These are phyloP conservation scores for Pelobates fuscus DNA, from an alignment of 2,113 vertebrate genomes.

Conservation along the genomic window DNA sequence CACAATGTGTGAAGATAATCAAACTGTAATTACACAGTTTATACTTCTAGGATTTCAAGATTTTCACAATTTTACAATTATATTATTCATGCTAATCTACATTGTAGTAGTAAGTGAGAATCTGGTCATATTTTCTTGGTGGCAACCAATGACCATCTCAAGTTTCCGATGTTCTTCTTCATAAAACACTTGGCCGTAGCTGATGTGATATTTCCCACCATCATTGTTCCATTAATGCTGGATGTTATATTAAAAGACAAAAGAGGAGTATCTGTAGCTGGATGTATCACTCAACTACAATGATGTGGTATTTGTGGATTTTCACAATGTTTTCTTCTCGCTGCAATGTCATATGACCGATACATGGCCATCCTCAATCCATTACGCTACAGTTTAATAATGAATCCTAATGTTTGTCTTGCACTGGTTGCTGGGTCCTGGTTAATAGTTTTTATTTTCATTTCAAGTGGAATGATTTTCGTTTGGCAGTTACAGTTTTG, in stretches of 20 bases:
- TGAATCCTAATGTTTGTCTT: constrained; percentile 25
- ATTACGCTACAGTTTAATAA: constrained; percentile 45
- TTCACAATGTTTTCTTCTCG: constrained; percentile 48
- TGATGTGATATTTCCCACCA: constrained; percentile 49
- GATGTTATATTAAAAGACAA: constrained; percentile 19
- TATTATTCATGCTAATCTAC: constrained; percentile 39
- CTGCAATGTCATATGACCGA: constrained; percentile 54
- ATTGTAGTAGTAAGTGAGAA: constrained; percentile 45
- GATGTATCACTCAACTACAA: constrained; percentile 51
- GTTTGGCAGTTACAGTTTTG: constrained; percentile 55
- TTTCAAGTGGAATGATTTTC: constrained; percentile 25
- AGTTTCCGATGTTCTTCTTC: constrained; percentile 52
- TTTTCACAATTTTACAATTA: constrained; percentile 31
- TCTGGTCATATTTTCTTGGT: constrained; percentile 46
- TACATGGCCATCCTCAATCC: constrained; percentile 52
- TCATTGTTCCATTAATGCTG: constrained; percentile 48
- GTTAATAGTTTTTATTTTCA: constrained; percentile 45
- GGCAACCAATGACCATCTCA: constrained; percentile 14
- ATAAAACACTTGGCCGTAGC: constrained; percentile 51
- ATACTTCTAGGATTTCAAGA: constrained; percentile 10
- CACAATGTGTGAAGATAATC: neutral
- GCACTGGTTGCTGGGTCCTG: constrained; percentile 44
- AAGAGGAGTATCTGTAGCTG: constrained; percentile 40
- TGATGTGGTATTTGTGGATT: constrained; percentile 45
- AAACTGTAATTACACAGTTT: constrained; percentile 13